Percentiles rank a stretch among this genome's conserved stretches.
Conservation (phyloP, 2,888 invertebrate genomes). For the Trichopoda pennipes region DNA sequence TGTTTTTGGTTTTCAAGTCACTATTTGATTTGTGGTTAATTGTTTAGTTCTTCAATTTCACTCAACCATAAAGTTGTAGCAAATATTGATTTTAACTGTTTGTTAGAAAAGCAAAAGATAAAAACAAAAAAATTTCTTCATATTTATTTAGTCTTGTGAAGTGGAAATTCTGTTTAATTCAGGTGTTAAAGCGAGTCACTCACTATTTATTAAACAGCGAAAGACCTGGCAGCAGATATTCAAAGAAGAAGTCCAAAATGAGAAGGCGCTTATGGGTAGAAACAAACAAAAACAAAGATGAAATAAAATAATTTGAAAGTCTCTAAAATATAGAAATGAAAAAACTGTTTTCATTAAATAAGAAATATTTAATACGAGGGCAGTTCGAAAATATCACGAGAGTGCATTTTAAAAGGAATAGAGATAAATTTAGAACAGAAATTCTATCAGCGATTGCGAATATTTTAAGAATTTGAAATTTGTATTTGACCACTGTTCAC, state of each 20-base stretch:
- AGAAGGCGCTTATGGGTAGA: background rate
- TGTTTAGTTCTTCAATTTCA: conserved; percentile 59
- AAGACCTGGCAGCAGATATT: conserved; percentile 12
- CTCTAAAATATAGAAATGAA: background rate
- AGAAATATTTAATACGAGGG: no score
- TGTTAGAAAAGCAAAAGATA: background rate
- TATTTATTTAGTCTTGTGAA: conserved; percentile 37
- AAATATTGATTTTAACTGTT: conserved; percentile 60
- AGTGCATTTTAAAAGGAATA: no score
- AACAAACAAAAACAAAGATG: background rate
- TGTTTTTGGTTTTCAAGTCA: conserved; percentile 15
- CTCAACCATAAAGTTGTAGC: conserved; percentile 59
- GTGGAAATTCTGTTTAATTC: conserved; percentile 67
- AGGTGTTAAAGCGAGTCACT: conserved; percentile 67
- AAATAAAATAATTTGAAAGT: background rate
- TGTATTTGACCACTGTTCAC: no score
- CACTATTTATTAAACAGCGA: conserved; percentile 67
- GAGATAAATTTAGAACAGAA: no score
- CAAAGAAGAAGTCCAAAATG: background rate
- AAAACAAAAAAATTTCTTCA: conserved; percentile 21
- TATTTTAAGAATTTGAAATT: no score
- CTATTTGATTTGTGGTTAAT: conserved; percentile 63
- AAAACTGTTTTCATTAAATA: no score
- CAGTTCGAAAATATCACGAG: no score
- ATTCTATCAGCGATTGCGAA: no score